Conservation (phyloP, 2,888 invertebrate species). For the Temnothorax unifasciatus region DNA sequence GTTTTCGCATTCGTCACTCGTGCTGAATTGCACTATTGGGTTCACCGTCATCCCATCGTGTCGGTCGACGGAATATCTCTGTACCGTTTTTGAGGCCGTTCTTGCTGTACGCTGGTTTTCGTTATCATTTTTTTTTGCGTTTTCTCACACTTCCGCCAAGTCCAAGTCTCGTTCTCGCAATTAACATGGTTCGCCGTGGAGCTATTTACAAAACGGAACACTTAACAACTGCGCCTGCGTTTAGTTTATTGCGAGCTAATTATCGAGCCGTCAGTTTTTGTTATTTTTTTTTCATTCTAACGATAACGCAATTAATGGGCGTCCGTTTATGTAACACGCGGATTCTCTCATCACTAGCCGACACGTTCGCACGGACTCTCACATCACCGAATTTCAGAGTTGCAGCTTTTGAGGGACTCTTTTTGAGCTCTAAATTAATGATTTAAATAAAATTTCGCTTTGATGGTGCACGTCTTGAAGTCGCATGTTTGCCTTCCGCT, state of each 20-base stretch:
- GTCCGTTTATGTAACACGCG: conserved; percentile 31
- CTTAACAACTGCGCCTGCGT: conserved; percentile 51
- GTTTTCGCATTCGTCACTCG: not conserved
- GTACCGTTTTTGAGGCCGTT: conserved; percentile 70
- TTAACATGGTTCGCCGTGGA: conserved; percentile 39
- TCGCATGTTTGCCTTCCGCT: conserved; percentile 15
- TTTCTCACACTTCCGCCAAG: conserved; percentile 9
- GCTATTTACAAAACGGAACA: conserved; percentile 62
- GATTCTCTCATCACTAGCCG: conserved; percentile 53
- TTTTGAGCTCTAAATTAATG: conserved; percentile 22
- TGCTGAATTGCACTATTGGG: not conserved
- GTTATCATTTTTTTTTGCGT: conserved; percentile 27
- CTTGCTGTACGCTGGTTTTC: conserved; percentile 43
- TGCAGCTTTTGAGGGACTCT: not conserved
- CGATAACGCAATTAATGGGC: conserved; percentile 51
- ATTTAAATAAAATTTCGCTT: conserved; percentile 15
- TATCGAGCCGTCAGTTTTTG: conserved; percentile 45
- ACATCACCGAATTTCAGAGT: conserved; percentile 43
- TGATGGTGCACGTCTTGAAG: not conserved
- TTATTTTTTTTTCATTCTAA: conserved; percentile 8
- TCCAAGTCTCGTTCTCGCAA: conserved; percentile 23
- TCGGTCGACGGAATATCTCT: conserved; percentile 60
- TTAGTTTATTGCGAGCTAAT: conserved; percentile 50
- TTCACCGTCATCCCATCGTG: conserved; percentile 6
- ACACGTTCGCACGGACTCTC: conserved; percentile 56